A percentile compares a stretch with the other conserved stretches of the same genome.
These are phyloP conservation scores for Gambusia affinis DNA, from an alignment of 2,113 vertebrate species.

Conservation along the genomic window DNA sequence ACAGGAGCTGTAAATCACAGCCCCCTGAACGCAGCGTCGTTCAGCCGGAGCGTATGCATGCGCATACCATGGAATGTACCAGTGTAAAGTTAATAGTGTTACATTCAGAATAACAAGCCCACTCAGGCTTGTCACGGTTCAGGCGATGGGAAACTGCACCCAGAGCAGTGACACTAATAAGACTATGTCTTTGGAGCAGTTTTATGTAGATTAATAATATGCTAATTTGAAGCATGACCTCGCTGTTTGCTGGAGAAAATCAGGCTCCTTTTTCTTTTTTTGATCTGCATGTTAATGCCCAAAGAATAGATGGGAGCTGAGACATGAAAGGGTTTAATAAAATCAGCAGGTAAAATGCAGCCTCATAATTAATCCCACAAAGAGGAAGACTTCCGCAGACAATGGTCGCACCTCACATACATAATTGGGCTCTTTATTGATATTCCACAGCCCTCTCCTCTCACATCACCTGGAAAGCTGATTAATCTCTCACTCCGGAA, in stretches of 20 bases:
- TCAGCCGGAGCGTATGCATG: constrained; percentile 45
- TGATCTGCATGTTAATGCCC: constrained; percentile 79
- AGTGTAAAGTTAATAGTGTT: constrained; percentile 68
- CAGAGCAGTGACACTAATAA: constrained; percentile 68
- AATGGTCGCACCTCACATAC: constrained; percentile 60
- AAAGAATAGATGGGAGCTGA: constrained; percentile 71
- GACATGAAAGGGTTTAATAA: constrained; percentile 77
- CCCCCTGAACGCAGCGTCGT: constrained; percentile 26
- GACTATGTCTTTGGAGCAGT: constrained; percentile 67
- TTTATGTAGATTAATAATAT: constrained; percentile 79
- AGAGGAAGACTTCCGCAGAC: constrained; percentile 64
- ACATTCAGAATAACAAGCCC: constrained; percentile 68
- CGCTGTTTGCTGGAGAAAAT: constrained; percentile 73
- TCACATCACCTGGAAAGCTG: constrained; percentile 57
- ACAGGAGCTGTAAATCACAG: constrained; percentile 46
- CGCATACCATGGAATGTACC: constrained; percentile 57
- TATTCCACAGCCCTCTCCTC: constrained; percentile 62
- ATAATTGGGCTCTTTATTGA: constrained; percentile 75
- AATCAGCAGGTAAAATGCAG: constrained; percentile 75
- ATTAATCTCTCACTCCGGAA: constrained; percentile 59
- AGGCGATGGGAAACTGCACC: constrained; percentile 44
- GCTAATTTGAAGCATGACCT: constrained; percentile 75
- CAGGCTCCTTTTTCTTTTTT: constrained; percentile 52
- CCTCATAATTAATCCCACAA: constrained; percentile 72
- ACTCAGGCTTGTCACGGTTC: constrained; percentile 63